Base-by-base conservation (phyloP, 92 coral and sea anemone species). In the Bergia sp. region DNA sequence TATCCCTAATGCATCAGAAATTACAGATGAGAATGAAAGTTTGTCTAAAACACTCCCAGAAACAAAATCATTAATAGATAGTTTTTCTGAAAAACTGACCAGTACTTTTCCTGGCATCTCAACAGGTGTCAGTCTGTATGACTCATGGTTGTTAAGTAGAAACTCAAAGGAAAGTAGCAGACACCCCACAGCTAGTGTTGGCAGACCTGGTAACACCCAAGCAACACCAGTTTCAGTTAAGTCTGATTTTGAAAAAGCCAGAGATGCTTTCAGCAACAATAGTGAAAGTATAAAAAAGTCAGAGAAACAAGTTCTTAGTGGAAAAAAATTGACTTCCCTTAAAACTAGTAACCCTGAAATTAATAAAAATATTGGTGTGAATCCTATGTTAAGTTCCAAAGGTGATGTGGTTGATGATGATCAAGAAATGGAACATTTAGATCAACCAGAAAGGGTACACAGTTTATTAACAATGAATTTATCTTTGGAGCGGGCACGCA, bases 51-150 rank as follows among this genome's bases (percentile, higher is more conserved):
- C 86, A 66, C 81, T 64, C 37, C 83, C 86, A 39, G 73, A 57
- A n/a, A 61, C 83, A 58, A 86, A 83, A 79, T 61, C 71, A 42
- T 23, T 29, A 2, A 23, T 11, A 16, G 37, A 58, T 9, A 85
- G 37, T 61, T 37, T 82, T 29, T 72, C 66, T 42, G 85, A 85
- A 49, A 91, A 72, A 18, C 61, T 84, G 82, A 82, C 80, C 82
- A 83, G 88, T 84, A 90, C 95, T 2, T 92, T 90, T 72, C 91
- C 95, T 82, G 88, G 93, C 20, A 75, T 72, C 45, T n/a, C 79
- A 44, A 84, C 75, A 44, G 87, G 87, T 45, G 87, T 71, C 44
- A 84, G 87, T 44, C 38, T 84, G 36, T 84, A 84, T 13, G 87
- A 84, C 36, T 84, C 87, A 36, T 84, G 87, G 87, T 47, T 84